These are phyloP conservation scores for Chymomyza fuscimana DNA, from an alignment of 2,888 invertebrate genomes.

Conservation along the genomic window DNA sequence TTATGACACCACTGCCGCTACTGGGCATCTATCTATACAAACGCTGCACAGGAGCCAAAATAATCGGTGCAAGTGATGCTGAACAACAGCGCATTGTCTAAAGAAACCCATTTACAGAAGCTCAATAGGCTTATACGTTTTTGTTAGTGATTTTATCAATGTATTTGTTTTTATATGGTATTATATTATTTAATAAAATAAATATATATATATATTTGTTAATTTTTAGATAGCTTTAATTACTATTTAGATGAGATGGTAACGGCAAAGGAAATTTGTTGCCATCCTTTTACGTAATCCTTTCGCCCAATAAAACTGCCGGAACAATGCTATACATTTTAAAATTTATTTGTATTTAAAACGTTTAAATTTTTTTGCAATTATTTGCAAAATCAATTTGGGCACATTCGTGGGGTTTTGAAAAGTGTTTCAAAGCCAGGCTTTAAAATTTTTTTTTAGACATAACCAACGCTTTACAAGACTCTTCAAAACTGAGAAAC, in stretches of 20 bases:
- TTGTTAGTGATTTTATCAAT: conserved; percentile 4
- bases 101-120: neutral
- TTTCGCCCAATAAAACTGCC: too few relatives aligned
- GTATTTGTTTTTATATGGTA: conserved; percentile 9
- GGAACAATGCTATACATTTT: too few relatives aligned
- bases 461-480: neutral
- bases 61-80: conserved; percentile 1
- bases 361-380: too few relatives aligned
- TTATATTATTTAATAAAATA: neutral
- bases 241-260: too few relatives aligned
- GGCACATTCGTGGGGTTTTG: neutral
- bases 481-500: neutral
- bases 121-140: neutral
- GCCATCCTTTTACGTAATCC: too few relatives aligned
- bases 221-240: neutral
- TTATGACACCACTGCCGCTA: conserved; percentile 95
- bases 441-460: too few relatives aligned
- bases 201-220: neutral
- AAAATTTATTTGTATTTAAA: too few relatives aligned
- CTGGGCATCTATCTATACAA: conserved; percentile 81
- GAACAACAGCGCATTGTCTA: conserved; percentile 56
- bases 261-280: too few relatives aligned
- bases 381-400: too few relatives aligned
- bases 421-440: neutral
- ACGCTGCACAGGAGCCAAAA: conserved; percentile 46